Evolutionary conservation across 2,113 vertebrate genomes (phyloP).

Genomic region (Vombatus ursinus): DNA sequence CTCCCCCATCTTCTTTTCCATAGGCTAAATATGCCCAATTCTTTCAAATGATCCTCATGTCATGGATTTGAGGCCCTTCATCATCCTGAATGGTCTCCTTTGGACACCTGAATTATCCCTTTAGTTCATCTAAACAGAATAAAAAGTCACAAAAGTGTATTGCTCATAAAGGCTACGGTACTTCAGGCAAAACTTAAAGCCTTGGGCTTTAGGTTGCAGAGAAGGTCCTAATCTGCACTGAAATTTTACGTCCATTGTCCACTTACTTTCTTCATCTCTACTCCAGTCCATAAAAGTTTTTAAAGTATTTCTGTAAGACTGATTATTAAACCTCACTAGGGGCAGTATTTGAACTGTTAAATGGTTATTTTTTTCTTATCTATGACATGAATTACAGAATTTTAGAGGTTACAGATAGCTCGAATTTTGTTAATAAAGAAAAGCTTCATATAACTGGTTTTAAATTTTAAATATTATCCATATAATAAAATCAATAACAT

Average conservation of each 20-base stretch:
- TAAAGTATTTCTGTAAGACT: background rate
- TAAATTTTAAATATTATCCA: background rate
- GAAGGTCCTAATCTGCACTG: background rate
- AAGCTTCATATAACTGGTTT: background rate
- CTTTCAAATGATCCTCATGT: background rate
- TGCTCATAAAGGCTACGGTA: background rate
- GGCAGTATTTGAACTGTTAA: background rate
- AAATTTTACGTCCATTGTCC: background rate
- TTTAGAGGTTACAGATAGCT: background rate
- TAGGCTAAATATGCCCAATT: background rate
- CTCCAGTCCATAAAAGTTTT: too few species aligned
- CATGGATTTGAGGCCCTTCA: background rate
- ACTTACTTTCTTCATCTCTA: too few species aligned
- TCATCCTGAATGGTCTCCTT: background rate
- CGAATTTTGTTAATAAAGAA: slow-evolving; percentile 29
- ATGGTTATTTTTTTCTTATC: background rate
- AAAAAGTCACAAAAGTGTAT: background rate
- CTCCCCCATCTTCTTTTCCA: background rate
- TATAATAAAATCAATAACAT: too few species aligned
- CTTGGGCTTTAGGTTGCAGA: background rate
- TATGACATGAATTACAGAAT: background rate
- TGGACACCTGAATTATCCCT: background rate
- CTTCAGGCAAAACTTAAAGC: background rate
- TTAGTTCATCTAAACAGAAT: background rate
- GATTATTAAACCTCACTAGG: background rate